Evolutionary conservation across 2,888 invertebrate genomes (phyloP).

Genomic region (Megalurothrips usitatus): DNA sequence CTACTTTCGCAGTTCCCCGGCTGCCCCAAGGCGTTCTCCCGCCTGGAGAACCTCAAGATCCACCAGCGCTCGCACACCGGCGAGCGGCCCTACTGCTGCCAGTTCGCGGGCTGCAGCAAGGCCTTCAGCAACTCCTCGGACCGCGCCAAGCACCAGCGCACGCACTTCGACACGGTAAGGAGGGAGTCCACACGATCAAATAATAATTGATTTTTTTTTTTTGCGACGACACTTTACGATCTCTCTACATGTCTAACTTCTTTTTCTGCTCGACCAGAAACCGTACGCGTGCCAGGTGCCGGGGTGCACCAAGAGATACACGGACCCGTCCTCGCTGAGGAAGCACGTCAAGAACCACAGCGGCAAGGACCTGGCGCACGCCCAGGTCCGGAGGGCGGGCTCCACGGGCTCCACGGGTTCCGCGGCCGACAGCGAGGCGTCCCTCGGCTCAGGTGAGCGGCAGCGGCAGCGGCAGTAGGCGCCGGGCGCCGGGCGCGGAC

Average conservation of each 20-base stretch:
- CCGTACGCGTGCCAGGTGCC: conserved; percentile 86
- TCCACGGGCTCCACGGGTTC: conserved; percentile 28
- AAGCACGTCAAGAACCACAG: conserved; percentile 86
- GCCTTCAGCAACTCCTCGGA: conserved; percentile 99
- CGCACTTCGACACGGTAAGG: conserved; percentile 95
- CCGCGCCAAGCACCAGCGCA: conserved; percentile 96
- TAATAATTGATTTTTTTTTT: too few relatives aligned
- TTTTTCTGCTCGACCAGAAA: conserved; percentile 56
- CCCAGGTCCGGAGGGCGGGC: conserved; percentile 31
- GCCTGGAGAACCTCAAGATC: conserved; percentile 96
- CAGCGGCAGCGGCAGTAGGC: neutral
- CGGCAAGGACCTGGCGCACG: conserved; percentile 1
- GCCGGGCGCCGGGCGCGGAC: too few relatives aligned
- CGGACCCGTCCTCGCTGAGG: conserved; percentile 87
- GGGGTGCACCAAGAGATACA: conserved; percentile 87
- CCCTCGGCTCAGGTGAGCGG: neutral
- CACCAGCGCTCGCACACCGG: conserved; percentile 95
- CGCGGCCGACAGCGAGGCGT: conserved; percentile 15
- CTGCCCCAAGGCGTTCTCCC: conserved; percentile 92
- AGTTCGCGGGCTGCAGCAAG: conserved; percentile 86
- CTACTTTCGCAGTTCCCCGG: conserved; percentile 69
- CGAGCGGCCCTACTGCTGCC: conserved; percentile 92
- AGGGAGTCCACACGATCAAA: conserved; percentile 43
- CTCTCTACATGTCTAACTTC: too few relatives aligned
- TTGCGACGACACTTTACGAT: too few relatives aligned